These are phyloP conservation scores for Aphaenogaster rudis DNA, from an alignment of 1,140 invertebrate genomes.

Conservation along the genomic window DNA sequence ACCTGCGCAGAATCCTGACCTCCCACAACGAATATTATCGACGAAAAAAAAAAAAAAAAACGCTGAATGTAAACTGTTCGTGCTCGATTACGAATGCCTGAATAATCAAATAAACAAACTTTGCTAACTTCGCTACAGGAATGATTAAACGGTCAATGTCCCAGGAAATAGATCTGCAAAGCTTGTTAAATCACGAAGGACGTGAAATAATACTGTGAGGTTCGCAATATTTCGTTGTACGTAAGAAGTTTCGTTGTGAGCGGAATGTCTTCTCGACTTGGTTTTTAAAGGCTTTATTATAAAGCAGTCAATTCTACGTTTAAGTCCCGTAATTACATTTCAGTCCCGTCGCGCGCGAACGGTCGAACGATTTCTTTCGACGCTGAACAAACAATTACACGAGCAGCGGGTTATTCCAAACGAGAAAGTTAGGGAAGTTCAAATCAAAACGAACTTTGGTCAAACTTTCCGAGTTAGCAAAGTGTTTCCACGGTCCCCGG, in stretches of 20 bases:
- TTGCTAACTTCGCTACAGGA: not conserved
- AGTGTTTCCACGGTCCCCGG: not conserved
- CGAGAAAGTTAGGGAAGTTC: constrained; percentile 19
- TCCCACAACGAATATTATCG: not conserved
- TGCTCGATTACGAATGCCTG: not conserved
- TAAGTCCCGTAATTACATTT: not conserved
- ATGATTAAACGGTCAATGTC: not conserved
- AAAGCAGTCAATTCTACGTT: not conserved
- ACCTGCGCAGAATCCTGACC: constrained; percentile 36
- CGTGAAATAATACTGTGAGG: not conserved
- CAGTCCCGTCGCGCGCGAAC: not conserved
- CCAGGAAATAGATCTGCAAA: not conserved
- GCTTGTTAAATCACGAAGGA: not conserved
- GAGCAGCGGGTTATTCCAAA: constrained; percentile 28
- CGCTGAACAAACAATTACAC: constrained; percentile 40
- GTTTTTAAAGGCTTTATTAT: not conserved
- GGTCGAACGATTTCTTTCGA: constrained; percentile 2
- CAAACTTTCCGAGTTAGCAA: constrained; percentile 41
- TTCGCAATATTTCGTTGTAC: not conserved
- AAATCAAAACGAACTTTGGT: constrained; percentile 29
- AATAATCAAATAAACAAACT: constrained; percentile 10
- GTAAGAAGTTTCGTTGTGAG: not conserved
- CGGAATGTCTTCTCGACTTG: not conserved
- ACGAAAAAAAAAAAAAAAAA: not conserved
- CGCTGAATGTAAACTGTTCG: not conserved